Percentiles rank a stretch among this genome's conserved stretches.
phyloP scores from a whole-genome alignment of 2,113 vertebrate species.

The Anarrhichthys ocellatus region DNA sequence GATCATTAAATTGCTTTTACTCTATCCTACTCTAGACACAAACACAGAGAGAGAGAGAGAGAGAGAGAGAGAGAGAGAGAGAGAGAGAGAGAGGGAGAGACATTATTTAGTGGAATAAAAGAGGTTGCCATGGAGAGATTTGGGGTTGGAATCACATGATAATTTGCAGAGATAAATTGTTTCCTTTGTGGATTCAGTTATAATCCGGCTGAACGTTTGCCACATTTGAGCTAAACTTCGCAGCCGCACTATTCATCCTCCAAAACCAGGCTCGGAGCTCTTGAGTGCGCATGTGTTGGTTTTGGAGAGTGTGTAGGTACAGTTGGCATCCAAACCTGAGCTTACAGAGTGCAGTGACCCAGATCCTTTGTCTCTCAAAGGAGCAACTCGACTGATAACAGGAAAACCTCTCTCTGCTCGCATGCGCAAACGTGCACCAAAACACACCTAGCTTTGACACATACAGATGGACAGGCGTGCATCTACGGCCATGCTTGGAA shows the following conservation, averaged over 20 bases:
- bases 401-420: constrained; percentile 31
- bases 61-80: neutral
- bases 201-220: constrained; percentile 72
- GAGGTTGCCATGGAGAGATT: constrained; percentile 67
- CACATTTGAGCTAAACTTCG: constrained; percentile 66
- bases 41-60: constrained; percentile 6
- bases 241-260: constrained; percentile 48
- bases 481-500: constrained; percentile 9
- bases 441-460: constrained; percentile 31
- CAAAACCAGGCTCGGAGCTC: constrained; percentile 62
- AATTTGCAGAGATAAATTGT: constrained; percentile 75
- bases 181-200: constrained; percentile 70
- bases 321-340: constrained; percentile 39
- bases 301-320: constrained; percentile 36
- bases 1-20: constrained; percentile 41
- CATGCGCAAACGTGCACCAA: constrained; percentile 35
- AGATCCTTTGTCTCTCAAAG: constrained; percentile 63
- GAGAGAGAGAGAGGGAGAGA: neutral
- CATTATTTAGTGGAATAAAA: constrained; percentile 41
- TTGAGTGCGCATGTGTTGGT: constrained; percentile 42
- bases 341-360: constrained; percentile 63
- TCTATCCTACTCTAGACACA: neutral
- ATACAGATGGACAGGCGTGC: constrained; percentile 35
- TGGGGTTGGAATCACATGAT: constrained; percentile 63
- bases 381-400: constrained; percentile 39